A percentile compares a stretch with the other conserved stretches of the same genome.
Evolutionary conservation across 1,140 invertebrate species (phyloP).

Genomic region (Sogatella furcifera): DNA sequence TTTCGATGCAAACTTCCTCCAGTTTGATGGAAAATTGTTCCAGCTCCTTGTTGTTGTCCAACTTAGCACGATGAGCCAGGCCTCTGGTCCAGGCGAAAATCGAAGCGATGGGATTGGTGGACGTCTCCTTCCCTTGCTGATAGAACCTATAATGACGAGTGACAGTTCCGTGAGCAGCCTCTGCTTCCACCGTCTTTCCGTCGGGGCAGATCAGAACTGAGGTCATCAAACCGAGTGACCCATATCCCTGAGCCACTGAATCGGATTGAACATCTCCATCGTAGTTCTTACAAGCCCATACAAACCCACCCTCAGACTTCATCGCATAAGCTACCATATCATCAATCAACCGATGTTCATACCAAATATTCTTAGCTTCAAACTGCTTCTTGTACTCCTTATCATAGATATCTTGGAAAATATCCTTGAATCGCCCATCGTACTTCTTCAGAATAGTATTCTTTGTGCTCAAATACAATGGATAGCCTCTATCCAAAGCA

Average conservation of each 20-base stretch:
- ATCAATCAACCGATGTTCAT: conserved; percentile 95
- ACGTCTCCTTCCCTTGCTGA: conserved; percentile 94
- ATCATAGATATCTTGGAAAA: conserved; percentile 96
- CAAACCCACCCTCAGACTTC: conserved; percentile 97
- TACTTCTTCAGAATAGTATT: conserved; percentile 99
- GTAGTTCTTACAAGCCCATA: conserved; percentile 99
- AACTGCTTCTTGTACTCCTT: conserved; percentile 75
- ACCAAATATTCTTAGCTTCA: conserved; percentile 84
- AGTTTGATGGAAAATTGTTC: conserved; percentile 68
- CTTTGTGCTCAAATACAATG: conserved; percentile 94
- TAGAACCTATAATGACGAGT: conserved; percentile 89
- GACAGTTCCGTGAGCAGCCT: conserved; percentile 96
- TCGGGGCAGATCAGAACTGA: conserved; percentile 90
- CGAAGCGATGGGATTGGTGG: conserved; percentile 96
- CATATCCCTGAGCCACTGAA: conserved; percentile 90
- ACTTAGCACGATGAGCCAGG: conserved; percentile 80
- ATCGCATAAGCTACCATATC: conserved; percentile 98
- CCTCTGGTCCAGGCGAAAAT: conserved; percentile 97
- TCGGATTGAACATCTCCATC: conserved; percentile 99
- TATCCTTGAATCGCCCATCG: conserved; percentile 97
- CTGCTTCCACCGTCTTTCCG: conserved; percentile 93
- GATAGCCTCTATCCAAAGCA: conserved; percentile 74
- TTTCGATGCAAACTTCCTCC: conserved; percentile 85
- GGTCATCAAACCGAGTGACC: conserved; percentile 91
- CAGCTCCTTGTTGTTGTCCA: conserved; percentile 75